Percentiles rank a stretch among this genome's conserved stretches.
Evolutionary conservation across 2,797 vertebrate genomes (phyloP).

Genomic region (Betta splendens): DNA sequence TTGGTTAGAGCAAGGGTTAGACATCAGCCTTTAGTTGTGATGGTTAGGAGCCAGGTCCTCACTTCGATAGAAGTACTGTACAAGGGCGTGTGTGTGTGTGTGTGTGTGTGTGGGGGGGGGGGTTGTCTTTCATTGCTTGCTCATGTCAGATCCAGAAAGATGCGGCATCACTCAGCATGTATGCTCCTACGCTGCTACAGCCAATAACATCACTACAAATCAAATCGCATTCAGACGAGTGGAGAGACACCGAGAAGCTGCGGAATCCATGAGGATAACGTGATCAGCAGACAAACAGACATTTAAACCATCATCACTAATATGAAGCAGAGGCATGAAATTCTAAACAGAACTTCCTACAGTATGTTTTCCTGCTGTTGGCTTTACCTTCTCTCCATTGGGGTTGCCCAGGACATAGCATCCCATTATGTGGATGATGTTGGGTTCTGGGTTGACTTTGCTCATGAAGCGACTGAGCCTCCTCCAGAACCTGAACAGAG

Average conservation of each 20-base stretch:
- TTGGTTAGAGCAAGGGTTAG: too few relatives aligned
- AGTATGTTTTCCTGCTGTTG: too few relatives aligned
- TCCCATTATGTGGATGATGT: slow-evolving; percentile 97
- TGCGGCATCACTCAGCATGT: slow-evolving; percentile 17
- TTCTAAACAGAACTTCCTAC: slow-evolving; percentile 1
- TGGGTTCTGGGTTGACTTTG: slow-evolving; percentile 96
- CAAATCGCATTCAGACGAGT: slow-evolving; percentile 30
- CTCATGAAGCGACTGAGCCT: slow-evolving; percentile 95
- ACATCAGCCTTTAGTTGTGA: not conserved
- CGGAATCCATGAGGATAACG: slow-evolving; percentile 1
- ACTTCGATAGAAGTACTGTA: too few relatives aligned
- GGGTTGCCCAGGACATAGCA: slow-evolving; percentile 98
- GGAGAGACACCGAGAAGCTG: slow-evolving; percentile 9
- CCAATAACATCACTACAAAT: slow-evolving; percentile 25
- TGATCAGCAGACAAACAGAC: slow-evolving; percentile 28
- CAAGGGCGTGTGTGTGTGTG: slow-evolving; percentile 5
- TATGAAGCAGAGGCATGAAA: slow-evolving; percentile 16
- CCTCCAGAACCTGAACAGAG: slow-evolving; percentile 91
- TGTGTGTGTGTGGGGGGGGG: not conserved
- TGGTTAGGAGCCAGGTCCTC: too few relatives aligned
- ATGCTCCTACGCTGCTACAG: slow-evolving; percentile 15
- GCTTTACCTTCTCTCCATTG: slow-evolving; percentile 94
- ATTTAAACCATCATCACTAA: slow-evolving; percentile 7
- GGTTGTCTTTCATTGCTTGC: slow-evolving; percentile 18
- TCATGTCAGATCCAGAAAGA: slow-evolving; percentile 22